Evolutionary conservation across 2,797 vertebrate species (phyloP), one percentile per base, ranked within the genome.

Genomic region (Sylvia borin): DNA sequence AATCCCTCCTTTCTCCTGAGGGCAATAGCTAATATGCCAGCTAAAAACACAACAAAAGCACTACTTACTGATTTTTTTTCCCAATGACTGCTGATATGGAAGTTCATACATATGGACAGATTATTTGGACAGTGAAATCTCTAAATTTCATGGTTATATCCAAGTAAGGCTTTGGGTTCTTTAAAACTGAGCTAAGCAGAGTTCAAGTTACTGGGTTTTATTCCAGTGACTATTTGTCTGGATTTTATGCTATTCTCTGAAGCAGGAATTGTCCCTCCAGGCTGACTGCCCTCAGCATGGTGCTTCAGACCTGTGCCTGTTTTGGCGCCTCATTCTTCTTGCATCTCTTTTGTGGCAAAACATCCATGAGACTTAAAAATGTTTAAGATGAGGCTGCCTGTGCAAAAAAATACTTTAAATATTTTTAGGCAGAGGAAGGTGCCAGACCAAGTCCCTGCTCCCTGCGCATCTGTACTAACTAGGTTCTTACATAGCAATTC

Each of bases 41-140:
- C 18, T 80, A 36, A 83, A 90, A 88, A 13, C 65, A 74, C 42
- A 80, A 20, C 57, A 22, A 54, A 16, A 58, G 31, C 73, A n/a
- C 27, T 61, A 17, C 12, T 65, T 45, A 24, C 47, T 50, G 24
- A 9, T 48, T 53, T 38, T 22, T 61, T 68, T 78, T 60, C 13
- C 50, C n/a, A 4, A 1, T 61, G 47, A 43, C 7, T 66, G 31
- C 64, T 65, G 24, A 58, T 68, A 13, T 0, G 1, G 29, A 61
- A 66, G 25, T 68, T 83, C 26, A 16, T 65, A 42, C 5, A 4
- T 14, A 32, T 25, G 13, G 16, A 58, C 14, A 51, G 32, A 42
- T 47, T 57, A 34, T 65, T 83, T 82, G 58, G n/a, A n/a, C 57
- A 64, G 53, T 51, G 65, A 85, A 77, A 77, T 58, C 5, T 73